phyloP scores from a whole-genome alignment of 2,113 vertebrate species.

The Amphilophus citrinellus region DNA sequence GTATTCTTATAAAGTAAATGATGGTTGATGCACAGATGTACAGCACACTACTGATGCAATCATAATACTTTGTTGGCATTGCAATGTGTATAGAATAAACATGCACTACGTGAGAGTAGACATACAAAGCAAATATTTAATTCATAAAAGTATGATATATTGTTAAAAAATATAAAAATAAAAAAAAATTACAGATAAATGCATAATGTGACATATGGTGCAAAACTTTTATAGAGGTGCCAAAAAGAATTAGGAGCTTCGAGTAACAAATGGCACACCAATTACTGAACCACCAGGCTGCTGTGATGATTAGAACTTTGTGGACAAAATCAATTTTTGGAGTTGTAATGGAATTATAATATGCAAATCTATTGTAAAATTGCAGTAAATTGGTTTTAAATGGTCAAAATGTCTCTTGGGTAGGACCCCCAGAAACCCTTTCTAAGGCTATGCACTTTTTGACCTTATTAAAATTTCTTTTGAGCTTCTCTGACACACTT shows the following conservation, averaged over 20 bases:
- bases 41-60: background rate
- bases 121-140: background rate
- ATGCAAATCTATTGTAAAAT: conserved; percentile 56
- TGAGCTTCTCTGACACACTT: conserved; percentile 32
- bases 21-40: background rate
- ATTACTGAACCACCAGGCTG: conserved; percentile 26
- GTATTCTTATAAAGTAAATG: background rate
- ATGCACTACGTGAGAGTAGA: background rate
- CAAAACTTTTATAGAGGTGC: conserved; percentile 10
- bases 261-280: conserved; percentile 12
- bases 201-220: background rate
- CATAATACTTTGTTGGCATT: accelerated
- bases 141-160: background rate
- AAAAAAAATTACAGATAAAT: background rate
- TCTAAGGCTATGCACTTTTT: conserved; percentile 43
- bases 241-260: conserved; percentile 15
- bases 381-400: conserved; percentile 60
- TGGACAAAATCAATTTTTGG: conserved; percentile 37
- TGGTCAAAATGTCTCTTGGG: conserved; percentile 44
- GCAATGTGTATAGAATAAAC: background rate
- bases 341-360: conserved; percentile 35
- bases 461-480: conserved; percentile 67
- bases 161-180: background rate
- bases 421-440: conserved; percentile 20
- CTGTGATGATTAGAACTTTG: conserved; percentile 40